Percentiles rank a stretch among this genome's conserved stretches.
Conservation (phyloP, 2,888 invertebrate genomes). For the Noctua janthe region DNA sequence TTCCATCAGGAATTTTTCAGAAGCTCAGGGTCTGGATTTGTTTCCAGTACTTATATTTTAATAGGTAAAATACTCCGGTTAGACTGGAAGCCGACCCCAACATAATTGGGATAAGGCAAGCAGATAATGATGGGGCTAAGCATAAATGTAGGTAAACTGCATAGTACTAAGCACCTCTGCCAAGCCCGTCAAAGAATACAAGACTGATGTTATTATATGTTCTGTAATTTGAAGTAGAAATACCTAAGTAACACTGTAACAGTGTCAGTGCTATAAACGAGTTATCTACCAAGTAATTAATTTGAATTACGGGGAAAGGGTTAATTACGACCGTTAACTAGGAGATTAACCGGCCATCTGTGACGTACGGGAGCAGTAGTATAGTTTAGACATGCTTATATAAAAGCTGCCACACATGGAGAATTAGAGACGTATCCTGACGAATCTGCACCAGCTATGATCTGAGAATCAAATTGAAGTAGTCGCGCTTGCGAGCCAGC, state of each 20-base stretch:
- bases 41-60: background rate
- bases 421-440: background rate
- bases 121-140: background rate
- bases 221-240: background rate
- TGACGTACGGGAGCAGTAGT: background rate
- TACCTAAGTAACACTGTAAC: background rate
- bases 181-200: background rate
- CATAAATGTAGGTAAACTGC: background rate
- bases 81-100: too few species aligned
- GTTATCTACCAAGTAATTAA: conserved; percentile 28
- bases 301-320: conserved; percentile 34
- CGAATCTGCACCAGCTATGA: background rate
- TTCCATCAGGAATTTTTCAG: background rate
- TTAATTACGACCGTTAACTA: conserved; percentile 21
- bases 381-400: conserved; percentile 2
- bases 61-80: background rate
- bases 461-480: background rate
- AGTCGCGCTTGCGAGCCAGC: background rate
- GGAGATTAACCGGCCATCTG: conserved; percentile 7
- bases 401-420: background rate
- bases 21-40: background rate
- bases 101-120: too few species aligned
- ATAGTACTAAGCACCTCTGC: background rate
- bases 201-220: background rate
- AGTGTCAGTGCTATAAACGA: background rate